Evolutionary conservation across 92 coral and sea anemone species (phyloP), one percentile per base, ranked within the genome.

Genomic region (Plumapathes pennacea): DNA sequence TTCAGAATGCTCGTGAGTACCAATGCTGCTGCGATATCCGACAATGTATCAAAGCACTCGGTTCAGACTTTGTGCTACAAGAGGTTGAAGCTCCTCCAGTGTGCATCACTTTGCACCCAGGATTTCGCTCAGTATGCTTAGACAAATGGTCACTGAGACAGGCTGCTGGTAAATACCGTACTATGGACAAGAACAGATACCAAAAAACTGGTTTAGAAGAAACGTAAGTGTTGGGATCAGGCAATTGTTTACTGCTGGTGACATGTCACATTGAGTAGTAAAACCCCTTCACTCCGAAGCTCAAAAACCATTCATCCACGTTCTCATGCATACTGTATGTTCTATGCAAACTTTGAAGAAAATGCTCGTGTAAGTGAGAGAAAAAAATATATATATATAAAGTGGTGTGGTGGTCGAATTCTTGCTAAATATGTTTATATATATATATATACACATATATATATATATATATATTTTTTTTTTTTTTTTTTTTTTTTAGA

Each of bases 21-120:
- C 34, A 34, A 18, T 75, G 82, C 57, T 75, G 82, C 44, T 60
- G 37, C 13, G 82, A 75, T 51, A 67, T 67, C 20, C 71, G 68
- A 10, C 34, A 23, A 3, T 67, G 77, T 40, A 22, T 50, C 18
- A 50, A 50, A 26, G 40, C 77, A 5, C 43, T 67, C 25, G 32
- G 29, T 4, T 53, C 46, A 40, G 71, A 77, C 14, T 54, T 44
- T 19, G 71, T 77, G 11, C 55, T 51, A 12, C 25, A 10, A 38
- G 82, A 74, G 55, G 57, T 64, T 7, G 54, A 46, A 27, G n/a
- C 54, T 5, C n/a, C 33, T 7, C 81, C 81, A 26, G 10, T 31
- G 14, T 74, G 81, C 33, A 32, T 74, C 3, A 74, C 57, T 6
- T 15, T 45, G 4, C 81, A 74, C 26, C 81, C 81, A 1, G 81